Evolutionary conservation across 2,888 invertebrate species (phyloP), one percentile per base, ranked within the genome.

Genomic region (Euproctis similis): DNA sequence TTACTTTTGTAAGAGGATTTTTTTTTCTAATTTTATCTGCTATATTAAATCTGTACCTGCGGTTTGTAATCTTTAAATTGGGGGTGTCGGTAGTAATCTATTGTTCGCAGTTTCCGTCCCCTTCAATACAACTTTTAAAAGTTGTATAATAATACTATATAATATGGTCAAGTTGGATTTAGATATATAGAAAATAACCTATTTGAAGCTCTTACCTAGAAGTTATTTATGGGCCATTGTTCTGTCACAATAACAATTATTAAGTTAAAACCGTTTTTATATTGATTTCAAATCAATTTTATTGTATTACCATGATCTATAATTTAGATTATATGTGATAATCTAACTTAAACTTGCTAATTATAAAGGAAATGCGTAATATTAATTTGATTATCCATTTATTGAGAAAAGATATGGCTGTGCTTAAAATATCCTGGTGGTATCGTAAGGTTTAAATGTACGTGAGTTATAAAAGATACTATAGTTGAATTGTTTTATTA

Each of bases 401-500:
- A 7, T 19, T 19, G 8, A 7, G n/a, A 7, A 11, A 24, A 30
- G 53, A n/a, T n/a, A n/a, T n/a, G n/a, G n/a, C n/a, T n/a, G n/a
- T n/a, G n/a, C n/a, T n/a, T n/a, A n/a, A n/a, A n/a, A n/a, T n/a
- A n/a, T n/a, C n/a, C n/a, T n/a, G n/a, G n/a, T n/a, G 59, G 59
- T 50, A 38, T 59, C 63, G 62, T 53, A 34, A 34, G 25, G 36
- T 30, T 7, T 49, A 50, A 40, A 26, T 21, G 32, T 39, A 19
- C 5, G 36, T 32, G 38, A 54, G 54, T 51, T 65, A 59, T 73
- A 72, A 71, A 70, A n/a, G n/a, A n/a, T 34, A 80, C 77, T 80
- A 80, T 44, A 69, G 57, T 48, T 53, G 68, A 64, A 78, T 78
- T 80, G 77, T 78, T 80, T 80, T 80, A 80, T 77, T 77, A 78